Conservation (phyloP, 2,113 vertebrate species). For the Datnioides undecimradiatus region DNA sequence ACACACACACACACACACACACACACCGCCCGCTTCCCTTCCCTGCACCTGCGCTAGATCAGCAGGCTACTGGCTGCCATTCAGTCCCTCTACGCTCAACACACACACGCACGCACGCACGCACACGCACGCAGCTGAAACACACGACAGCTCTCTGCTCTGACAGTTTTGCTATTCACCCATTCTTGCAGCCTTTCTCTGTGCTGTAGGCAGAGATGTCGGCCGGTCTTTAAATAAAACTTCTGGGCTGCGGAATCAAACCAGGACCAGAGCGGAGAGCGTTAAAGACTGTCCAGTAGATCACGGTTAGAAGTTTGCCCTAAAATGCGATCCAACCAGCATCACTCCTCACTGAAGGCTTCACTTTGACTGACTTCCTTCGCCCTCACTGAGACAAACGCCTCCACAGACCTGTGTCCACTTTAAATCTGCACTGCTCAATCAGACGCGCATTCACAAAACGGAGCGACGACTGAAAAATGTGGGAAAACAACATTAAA, state of each 20-base stretch:
- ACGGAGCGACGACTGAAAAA: neutral
- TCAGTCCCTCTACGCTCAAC: conserved; percentile 85
- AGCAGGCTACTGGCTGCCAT: conserved; percentile 91
- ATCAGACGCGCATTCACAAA: neutral
- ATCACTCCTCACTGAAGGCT: too few species aligned
- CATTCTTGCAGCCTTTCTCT: conserved; percentile 26
- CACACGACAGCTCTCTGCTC: conserved; percentile 54
- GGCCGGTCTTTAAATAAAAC: conserved; percentile 11
- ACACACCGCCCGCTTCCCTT: conserved; percentile 85
- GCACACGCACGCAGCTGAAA: conserved; percentile 4
- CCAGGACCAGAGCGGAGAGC: neutral
- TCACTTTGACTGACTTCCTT: neutral
- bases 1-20: conserved; percentile 50
- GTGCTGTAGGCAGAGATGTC: conserved; percentile 38
- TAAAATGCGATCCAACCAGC: too few species aligned
- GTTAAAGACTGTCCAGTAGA: neutral
- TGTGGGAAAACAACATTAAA: neutral
- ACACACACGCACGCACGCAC: conserved; percentile 23
- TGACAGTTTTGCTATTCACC: conserved; percentile 71
- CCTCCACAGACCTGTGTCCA: neutral
- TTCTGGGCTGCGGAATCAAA: conserved; percentile 1
- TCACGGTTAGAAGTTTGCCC: neutral
- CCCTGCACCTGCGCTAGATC: conserved; percentile 95
- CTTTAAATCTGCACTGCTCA: neutral
- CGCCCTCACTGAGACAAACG: neutral